Conservation (phyloP, 2,888 invertebrate species). For the Drosophila meridionalis region DNA sequence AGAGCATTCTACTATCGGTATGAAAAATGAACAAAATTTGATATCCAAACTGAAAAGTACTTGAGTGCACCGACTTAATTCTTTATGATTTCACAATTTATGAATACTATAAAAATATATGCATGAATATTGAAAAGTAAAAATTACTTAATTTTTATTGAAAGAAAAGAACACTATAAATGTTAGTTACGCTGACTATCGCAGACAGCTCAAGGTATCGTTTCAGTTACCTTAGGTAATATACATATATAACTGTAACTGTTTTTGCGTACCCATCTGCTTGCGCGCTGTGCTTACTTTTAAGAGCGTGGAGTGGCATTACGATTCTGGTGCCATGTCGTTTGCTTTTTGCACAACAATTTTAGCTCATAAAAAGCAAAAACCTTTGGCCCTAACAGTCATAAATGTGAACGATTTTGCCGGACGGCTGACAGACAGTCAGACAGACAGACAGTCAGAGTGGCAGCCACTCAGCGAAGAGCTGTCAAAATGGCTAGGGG, state of each 20-base stretch:
- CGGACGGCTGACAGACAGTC: conserved; percentile 32
- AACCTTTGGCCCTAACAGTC: conserved; percentile 71
- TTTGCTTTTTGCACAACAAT: conserved; percentile 52
- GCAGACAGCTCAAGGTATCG: neutral
- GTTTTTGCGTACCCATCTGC: conserved; percentile 26
- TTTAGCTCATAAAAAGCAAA: conserved; percentile 59
- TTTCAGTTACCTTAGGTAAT: neutral
- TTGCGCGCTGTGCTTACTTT: conserved; percentile 39
- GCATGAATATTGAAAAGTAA: conserved; percentile 5
- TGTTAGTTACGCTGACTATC: conserved; percentile 3
- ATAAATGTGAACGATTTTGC: conserved; percentile 65
- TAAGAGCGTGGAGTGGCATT: conserved; percentile 46
- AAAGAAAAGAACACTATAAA: neutral
- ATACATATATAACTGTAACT: neutral
- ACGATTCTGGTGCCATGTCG: conserved; percentile 44
- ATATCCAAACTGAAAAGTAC: neutral
- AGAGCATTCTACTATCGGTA: neutral
- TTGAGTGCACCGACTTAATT: neutral
- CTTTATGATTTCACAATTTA: neutral
- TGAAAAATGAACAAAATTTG: neutral
- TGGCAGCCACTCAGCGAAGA: conserved; percentile 41
- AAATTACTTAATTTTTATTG: neutral
- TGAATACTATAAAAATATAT: neutral
- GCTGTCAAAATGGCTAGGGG: conserved; percentile 64
- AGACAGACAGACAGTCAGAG: conserved; percentile 12